These are phyloP conservation scores for Prunella himalayana DNA, from an alignment of 2,113 vertebrate species.

Conservation along the genomic window DNA sequence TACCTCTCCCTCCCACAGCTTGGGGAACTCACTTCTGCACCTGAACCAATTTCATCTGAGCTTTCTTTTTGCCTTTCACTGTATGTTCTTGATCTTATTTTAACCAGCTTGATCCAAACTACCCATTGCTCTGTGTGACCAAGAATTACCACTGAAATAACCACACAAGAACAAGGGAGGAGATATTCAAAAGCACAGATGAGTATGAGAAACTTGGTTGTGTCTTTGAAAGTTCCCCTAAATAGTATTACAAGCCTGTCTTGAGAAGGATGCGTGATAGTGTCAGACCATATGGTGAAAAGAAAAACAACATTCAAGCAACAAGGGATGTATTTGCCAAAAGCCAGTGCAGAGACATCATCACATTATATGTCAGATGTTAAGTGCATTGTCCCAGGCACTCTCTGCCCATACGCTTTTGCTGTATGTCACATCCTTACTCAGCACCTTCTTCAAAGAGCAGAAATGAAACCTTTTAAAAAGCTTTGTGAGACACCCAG, in stretches of 20 bases:
- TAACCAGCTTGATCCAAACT: not conserved
- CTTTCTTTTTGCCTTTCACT: not conserved
- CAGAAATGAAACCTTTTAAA: not conserved
- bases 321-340: not conserved
- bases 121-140: not conserved
- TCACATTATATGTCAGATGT: not conserved
- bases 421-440: not conserved
- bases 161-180: not conserved
- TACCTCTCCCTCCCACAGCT: not conserved
- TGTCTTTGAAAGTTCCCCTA: not conserved
- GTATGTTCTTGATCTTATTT: not conserved
- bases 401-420: not conserved
- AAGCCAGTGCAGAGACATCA: not conserved
- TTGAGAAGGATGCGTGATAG: not conserved
- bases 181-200: not conserved
- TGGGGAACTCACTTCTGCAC: not conserved
- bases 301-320: not conserved
- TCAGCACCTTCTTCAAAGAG: not conserved
- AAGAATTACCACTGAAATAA: not conserved
- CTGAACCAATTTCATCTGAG: not conserved
- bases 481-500: not conserved
- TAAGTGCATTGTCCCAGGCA: fast-evolving
- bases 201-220: not conserved
- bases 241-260: not conserved
- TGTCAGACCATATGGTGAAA: not conserved